A percentile compares a stretch with the other conserved stretches of the same genome.
Evolutionary conservation across 2,113 vertebrate genomes (phyloP).

Genomic region (Callipepla californica): DNA sequence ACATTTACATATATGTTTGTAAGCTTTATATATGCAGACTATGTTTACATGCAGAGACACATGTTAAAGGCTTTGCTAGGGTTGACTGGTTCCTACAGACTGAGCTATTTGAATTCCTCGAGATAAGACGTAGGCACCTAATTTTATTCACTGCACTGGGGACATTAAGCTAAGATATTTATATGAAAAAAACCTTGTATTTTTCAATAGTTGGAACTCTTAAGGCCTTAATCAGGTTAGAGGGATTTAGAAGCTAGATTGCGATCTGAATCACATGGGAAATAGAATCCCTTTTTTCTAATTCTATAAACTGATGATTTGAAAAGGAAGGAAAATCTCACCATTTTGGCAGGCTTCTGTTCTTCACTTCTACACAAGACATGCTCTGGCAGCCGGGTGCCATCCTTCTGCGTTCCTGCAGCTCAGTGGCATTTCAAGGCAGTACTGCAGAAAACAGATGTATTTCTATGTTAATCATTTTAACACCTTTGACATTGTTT

Average conservation of each 20-base stretch:
- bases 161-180: not conserved
- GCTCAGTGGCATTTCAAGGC: conserved; percentile 24
- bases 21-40: not conserved
- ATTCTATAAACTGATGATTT: not conserved
- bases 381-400: not conserved
- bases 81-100: not conserved
- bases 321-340: conserved; percentile 17
- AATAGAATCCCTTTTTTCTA: not conserved
- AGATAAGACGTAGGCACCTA: not conserved
- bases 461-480: conserved; percentile 53
- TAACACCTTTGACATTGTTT: conserved; percentile 62
- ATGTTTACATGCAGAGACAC: not conserved
- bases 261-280: not conserved
- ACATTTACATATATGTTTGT: not conserved
- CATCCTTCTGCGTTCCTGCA: not conserved
- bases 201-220: conserved; percentile 21
- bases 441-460: conserved; percentile 34
- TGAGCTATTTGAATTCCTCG: not conserved
- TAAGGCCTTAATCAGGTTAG: conserved; percentile 42
- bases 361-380: not conserved
- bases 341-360: conserved; percentile 1
- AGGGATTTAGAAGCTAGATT: conserved; percentile 38
- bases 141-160: not conserved
- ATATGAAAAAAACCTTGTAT: not conserved
- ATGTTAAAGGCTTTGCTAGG: not conserved